Percentiles rank a stretch among this genome's conserved stretches.
Evolutionary conservation across 2,113 vertebrate genomes (phyloP).

Genomic region (Ophthalmolycus amberensis): DNA sequence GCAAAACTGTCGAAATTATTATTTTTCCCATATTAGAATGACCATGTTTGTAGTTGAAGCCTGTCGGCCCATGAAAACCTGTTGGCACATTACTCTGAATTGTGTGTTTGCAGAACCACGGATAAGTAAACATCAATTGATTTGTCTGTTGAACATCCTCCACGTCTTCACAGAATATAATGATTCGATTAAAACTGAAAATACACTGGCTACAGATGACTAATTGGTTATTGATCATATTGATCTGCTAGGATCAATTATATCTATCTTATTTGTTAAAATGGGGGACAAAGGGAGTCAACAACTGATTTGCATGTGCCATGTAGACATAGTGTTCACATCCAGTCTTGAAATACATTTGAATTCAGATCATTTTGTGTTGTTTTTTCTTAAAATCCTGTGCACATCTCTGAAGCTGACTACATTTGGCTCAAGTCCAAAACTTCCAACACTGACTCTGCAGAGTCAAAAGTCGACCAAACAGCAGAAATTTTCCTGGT

Average conservation of each 20-base stretch:
- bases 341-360: not conserved
- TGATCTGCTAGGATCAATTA: constrained; percentile 51
- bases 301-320: not conserved
- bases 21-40: not conserved
- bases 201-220: not conserved
- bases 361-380: not conserved
- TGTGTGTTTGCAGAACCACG: not conserved
- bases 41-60: constrained; percentile 7
- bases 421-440: constrained; percentile 7
- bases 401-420: not conserved
- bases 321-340: not conserved
- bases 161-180: not conserved
- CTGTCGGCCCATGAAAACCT: not conserved
- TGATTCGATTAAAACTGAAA: not conserved
- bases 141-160: constrained; percentile 20
- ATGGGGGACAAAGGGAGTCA: not conserved
- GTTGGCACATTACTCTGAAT: not conserved
- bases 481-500: not conserved
- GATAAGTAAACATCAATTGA: not conserved
- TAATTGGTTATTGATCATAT: constrained; percentile 55
- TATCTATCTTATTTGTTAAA: constrained; percentile 10
- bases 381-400: not conserved
- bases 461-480: not conserved
- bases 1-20: not conserved
- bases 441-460: constrained; percentile 9